phyloP scores from a whole-genome alignment of 2,888 invertebrate genomes.

The Nemurella pictetii region DNA sequence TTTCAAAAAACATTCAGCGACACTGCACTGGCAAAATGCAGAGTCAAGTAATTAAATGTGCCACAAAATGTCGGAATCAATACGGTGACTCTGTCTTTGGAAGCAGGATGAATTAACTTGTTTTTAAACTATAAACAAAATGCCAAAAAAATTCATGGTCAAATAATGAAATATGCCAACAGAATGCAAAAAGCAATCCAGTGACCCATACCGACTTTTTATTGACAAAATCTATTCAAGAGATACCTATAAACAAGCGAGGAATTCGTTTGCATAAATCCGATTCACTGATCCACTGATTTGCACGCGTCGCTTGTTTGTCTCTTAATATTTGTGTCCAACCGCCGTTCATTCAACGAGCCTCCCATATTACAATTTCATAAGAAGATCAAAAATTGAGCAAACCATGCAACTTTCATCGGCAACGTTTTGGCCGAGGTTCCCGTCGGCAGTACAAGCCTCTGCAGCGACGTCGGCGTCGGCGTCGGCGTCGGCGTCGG shows the following conservation, averaged over 20 bases:
- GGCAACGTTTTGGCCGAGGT: neutral
- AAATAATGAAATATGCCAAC: too few relatives aligned
- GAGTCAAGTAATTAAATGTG: neutral
- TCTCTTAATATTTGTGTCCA: neutral
- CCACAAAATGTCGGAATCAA: too few relatives aligned
- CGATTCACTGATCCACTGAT: too few relatives aligned
- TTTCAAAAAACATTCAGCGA: too few relatives aligned
- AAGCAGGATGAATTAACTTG: too few relatives aligned
- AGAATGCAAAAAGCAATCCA: too few relatives aligned
- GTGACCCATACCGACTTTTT: too few relatives aligned
- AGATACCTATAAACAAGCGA: too few relatives aligned
- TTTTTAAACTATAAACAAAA: too few relatives aligned
- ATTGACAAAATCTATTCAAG: too few relatives aligned
- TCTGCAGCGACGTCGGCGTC: neutral
- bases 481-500: neutral
- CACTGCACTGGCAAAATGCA: neutral
- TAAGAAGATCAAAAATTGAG: neutral
- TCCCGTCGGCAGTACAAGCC: neutral
- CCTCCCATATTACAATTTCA: neutral
- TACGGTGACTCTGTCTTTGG: too few relatives aligned
- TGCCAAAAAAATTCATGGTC: too few relatives aligned
- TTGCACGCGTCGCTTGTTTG: neutral
- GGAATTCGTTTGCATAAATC: neutral
- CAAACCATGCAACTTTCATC: neutral
- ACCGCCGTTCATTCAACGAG: neutral